Evolutionary conservation across 2,888 invertebrate species (phyloP), one percentile per base, ranked within the genome.

Genomic region (Chalcosyrphus nemorum): DNA sequence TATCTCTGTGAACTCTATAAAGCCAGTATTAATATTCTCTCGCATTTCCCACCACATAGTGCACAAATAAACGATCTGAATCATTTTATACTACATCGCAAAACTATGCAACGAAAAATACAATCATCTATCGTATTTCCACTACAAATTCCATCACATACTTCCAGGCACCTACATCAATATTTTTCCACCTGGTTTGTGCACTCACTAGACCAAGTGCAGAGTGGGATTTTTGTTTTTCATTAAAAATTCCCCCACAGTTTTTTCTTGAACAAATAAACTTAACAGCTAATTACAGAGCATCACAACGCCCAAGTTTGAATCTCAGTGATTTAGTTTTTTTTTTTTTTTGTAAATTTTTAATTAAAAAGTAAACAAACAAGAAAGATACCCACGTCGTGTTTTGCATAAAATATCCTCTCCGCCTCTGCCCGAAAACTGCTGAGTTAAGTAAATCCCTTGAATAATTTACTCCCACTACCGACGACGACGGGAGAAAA

Each of bases 331-430:
- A 77, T 72, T 70, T n/a, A n/a, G n/a, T n/a, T n/a, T n/a, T n/a
- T n/a, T n/a, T n/a, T n/a, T n/a, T n/a, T n/a, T n/a, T n/a, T n/a
- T n/a, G n/a, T n/a, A n/a, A n/a, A n/a, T n/a, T 66, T 71, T 82
- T 78, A 82, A 82, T 82, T 82, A 82, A 82, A 82, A 78, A 61
- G 17, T 19, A 61, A 82, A 61, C 77, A 72, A 66, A 82, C 65
- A 61, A 32, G 45, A 66, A 59, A 38, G n/a, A 24, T 21, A 19
- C 52, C 24, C 66, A 47, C 24, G 70, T 66, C 47, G 15, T 29
- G 4, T n/a, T 78, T 63, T 57, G 32, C 82, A 82, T 78, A 72
- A 54, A 78, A 56, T 61, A 77, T 52, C 63, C 54, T 13, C 13
- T 38, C 59, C 19, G 4, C 6, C 45, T 11, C 1, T 17, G 6